phyloP scores from a whole-genome alignment of 2,888 invertebrate species.

The Brachynemurus nebulosus region DNA sequence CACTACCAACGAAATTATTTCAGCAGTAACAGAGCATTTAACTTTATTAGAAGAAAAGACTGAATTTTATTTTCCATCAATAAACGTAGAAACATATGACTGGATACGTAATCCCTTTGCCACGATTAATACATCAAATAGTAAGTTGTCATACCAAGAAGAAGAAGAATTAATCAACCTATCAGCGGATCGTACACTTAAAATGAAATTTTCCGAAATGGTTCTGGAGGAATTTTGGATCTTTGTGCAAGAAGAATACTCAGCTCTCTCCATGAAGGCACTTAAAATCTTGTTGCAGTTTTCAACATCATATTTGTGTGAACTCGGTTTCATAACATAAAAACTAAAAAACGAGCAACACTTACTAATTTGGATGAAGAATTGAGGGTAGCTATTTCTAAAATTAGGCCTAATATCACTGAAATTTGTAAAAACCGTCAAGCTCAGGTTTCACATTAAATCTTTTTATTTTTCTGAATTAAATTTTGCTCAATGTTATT shows the following conservation, averaged over 20 bases:
- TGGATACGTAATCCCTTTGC: constrained; percentile 3
- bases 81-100: neutral
- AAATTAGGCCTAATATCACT: too few relatives aligned
- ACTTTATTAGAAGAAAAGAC: neutral
- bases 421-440: constrained; percentile 4
- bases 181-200: constrained; percentile 13
- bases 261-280: neutral
- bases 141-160: constrained; percentile 5
- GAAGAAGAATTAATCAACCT: constrained; percentile 14
- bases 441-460: constrained; percentile 6
- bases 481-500: neutral
- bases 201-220: constrained; percentile 14
- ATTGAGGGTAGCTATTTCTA: too few relatives aligned
- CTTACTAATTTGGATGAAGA: too few relatives aligned
- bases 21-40: neutral
- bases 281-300: constrained; percentile 1
- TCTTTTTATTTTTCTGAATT: neutral
- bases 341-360: too few relatives aligned
- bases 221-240: constrained; percentile 13
- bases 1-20: neutral
- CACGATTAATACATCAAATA: neutral
- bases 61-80: neutral
- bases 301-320: too few relatives aligned
- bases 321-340: too few relatives aligned
- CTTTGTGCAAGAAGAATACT: constrained; percentile 9